Base-by-base conservation (phyloP, 2,888 invertebrate genomes). In the Itoplectis maculator region DNA sequence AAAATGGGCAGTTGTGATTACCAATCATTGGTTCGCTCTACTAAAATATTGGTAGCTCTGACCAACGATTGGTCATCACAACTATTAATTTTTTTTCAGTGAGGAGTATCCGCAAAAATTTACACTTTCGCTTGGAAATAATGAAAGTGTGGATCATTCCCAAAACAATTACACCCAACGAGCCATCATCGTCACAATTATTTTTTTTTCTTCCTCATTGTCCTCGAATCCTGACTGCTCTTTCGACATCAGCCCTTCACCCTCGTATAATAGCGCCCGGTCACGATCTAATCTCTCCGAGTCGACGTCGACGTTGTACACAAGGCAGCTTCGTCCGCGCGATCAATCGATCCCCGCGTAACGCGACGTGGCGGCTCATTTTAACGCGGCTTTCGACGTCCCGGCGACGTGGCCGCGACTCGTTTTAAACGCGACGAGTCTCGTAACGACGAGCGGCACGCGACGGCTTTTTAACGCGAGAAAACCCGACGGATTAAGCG, bases 361-460 rank as follows among this genome's bases (percentile, higher is more conserved):
- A 72, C 68, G 68, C n/a, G 68, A 77, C 73, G 29, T 29, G 29
- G 29, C 29, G 29, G 29, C 29, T 29, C 29, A 29, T 29, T 29
- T 29, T 29, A 29, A 29, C 29, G 2, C 29, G 29, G 29, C 29
- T 29, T 5, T 29, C 5, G 2, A 29, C 2, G 29, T 29, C 29
- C 29, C 29, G n/a, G 66, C 13, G 68, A 77, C 73, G 66, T 72
- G 56, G 23, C 9, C 20, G 40, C 18, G 18, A 35, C 45, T 61
- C 47, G 37, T 65, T 65, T 61, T 61, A 9, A 7, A 45, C 45
- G 18, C 45, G n/a, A n/a, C n/a, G n/a, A n/a, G n/a, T n/a, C n/a
- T n/a, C 37, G 40, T 51, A 54, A 51, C 66, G 75, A 75, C 65
- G 42, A 13, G 37, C 51, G 40, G 74, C 74, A 74, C 74, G 74